Conservation (phyloP, 1,140 invertebrate species). For the Rhysida immarginata region DNA sequence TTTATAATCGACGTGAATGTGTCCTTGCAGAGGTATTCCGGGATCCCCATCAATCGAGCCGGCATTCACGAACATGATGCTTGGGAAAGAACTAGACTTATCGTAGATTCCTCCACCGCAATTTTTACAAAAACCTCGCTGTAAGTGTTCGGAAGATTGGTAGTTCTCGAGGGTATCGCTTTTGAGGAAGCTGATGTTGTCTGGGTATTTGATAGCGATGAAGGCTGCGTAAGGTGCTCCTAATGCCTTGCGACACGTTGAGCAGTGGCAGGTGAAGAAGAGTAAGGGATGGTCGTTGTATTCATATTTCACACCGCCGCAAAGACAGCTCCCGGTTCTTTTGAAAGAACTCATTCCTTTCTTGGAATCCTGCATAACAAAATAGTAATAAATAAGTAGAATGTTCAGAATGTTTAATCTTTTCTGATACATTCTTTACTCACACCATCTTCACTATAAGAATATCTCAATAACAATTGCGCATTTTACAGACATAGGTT, state of each 20-base stretch:
- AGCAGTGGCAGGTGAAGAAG: not conserved
- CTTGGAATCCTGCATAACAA: too few species aligned
- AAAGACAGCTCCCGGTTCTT: not conserved
- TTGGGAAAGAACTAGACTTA: not conserved
- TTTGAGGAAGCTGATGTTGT: not conserved
- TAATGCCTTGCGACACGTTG: not conserved
- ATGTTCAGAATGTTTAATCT: too few species aligned
- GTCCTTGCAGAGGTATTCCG: not conserved
- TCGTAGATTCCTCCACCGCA: not conserved
- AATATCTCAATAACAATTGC: too few species aligned
- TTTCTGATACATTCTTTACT: too few species aligned
- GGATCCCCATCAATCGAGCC: not conserved
- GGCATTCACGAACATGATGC: not conserved
- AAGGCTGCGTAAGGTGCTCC: not conserved
- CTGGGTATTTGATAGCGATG: not conserved
- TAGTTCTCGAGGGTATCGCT: not conserved
- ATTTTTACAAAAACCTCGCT: not conserved
- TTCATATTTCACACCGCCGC: not conserved
- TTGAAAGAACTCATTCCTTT: not conserved
- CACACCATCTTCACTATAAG: too few species aligned
- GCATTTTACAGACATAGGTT: too few species aligned
- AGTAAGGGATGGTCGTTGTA: not conserved
- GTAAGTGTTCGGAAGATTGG: not conserved
- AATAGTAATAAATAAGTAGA: too few species aligned
- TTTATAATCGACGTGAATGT: not conserved